A percentile compares a stretch with the other conserved stretches of the same genome.
Evolutionary conservation across 2,797 vertebrate genomes (phyloP).

Genomic region (Pseudomugil gertrudae): DNA sequence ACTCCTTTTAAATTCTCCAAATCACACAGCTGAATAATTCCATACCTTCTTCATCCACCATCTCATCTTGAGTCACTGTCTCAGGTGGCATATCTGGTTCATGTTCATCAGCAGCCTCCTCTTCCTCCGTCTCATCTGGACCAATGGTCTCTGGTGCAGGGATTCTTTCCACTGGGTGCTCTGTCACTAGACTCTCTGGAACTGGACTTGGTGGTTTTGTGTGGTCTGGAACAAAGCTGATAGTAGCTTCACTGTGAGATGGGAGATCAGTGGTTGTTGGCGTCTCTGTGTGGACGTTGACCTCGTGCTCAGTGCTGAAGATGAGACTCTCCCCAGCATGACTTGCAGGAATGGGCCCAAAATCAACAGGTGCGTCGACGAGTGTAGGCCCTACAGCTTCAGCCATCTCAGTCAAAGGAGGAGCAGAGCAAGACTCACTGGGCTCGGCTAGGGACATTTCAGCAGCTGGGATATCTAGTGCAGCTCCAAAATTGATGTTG

Average conservation of each 20-base stretch:
- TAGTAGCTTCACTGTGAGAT: slow-evolving; percentile 40
- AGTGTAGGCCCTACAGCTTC: slow-evolving; percentile 30
- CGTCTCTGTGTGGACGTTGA: slow-evolving; percentile 52
- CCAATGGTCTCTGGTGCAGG: slow-evolving; percentile 57
- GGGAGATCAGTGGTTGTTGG: slow-evolving; percentile 31
- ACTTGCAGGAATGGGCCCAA: slow-evolving; percentile 17
- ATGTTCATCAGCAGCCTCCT: slow-evolving; percentile 24
- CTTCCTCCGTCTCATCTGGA: slow-evolving; percentile 36
- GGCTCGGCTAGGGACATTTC: slow-evolving; percentile 42
- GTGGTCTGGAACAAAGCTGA: slow-evolving; percentile 31
- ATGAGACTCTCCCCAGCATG: slow-evolving; percentile 24
- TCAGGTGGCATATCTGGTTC: slow-evolving; percentile 40
- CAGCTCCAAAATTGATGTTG: slow-evolving; percentile 63
- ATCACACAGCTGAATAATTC: not conserved
- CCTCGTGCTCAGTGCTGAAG: slow-evolving; percentile 31
- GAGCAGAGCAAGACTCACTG: slow-evolving; percentile 29
- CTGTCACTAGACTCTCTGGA: slow-evolving; percentile 33
- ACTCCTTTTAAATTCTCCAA: not conserved
- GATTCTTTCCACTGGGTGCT: slow-evolving; percentile 28
- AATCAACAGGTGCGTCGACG: slow-evolving; percentile 47
- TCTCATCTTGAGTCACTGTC: slow-evolving; percentile 35
- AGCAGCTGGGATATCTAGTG: slow-evolving; percentile 49
- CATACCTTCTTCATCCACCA: slow-evolving; percentile 69
- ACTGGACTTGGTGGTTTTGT: slow-evolving; percentile 25
- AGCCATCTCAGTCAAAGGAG: slow-evolving; percentile 20